phyloP scores from a whole-genome alignment of 2,113 vertebrate species.

The Pomatorhinus ruficollis region DNA sequence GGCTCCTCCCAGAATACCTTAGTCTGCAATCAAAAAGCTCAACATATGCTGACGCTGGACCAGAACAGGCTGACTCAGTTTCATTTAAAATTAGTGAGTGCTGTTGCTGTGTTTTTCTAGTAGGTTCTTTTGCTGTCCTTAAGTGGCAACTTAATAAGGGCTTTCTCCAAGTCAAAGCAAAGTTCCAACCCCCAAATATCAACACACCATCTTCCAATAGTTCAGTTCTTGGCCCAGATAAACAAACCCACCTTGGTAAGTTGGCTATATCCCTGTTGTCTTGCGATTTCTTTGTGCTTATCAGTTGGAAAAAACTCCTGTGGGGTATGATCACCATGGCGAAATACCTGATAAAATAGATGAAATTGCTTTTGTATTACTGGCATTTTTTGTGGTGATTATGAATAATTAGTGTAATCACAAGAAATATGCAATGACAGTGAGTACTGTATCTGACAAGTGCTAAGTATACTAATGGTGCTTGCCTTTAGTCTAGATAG shows the following conservation, averaged over 20 bases:
- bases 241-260: conserved; percentile 80
- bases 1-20: neutral
- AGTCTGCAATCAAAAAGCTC: neutral
- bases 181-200: neutral
- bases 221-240: neutral
- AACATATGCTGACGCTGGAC: neutral
- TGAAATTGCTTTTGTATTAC: neutral
- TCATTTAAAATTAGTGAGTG: neutral
- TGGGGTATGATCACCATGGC: conserved; percentile 86
- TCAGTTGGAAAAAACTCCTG: conserved; percentile 81
- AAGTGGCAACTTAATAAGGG: neutral
- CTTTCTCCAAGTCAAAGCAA: neutral
- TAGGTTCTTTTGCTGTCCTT: neutral
- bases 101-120: neutral
- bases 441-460: neutral
- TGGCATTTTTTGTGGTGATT: neutral
- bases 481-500: neutral
- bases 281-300: conserved; percentile 79
- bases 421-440: neutral
- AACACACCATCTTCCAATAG: neutral
- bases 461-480: neutral
- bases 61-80: neutral
- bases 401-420: neutral
- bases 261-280: conserved; percentile 85
- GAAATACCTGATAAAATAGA: conserved; percentile 76